Evolutionary conservation across 1,140 invertebrate genomes (phyloP).

Genomic region (Nasonia vitripennis): DNA sequence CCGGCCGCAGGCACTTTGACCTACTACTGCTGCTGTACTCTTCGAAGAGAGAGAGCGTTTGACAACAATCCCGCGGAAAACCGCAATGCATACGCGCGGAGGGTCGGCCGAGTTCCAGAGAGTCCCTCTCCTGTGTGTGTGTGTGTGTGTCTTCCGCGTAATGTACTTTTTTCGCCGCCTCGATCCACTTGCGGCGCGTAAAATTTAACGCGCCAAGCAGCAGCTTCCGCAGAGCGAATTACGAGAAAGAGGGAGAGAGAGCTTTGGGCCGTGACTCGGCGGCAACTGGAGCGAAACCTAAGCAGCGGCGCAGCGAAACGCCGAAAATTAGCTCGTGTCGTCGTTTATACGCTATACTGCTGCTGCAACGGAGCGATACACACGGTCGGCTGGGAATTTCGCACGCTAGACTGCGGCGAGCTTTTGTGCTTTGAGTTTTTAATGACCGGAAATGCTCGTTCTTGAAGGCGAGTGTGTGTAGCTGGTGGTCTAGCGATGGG

Average conservation of each 20-base stretch:
- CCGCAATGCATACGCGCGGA: too few relatives aligned
- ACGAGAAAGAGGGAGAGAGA: background rate
- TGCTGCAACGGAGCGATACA: too few relatives aligned
- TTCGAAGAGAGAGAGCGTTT: slow-evolving; percentile 7
- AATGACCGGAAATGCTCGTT: background rate
- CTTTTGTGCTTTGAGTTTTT: too few relatives aligned
- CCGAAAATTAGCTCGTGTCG: background rate
- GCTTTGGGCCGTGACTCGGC: background rate
- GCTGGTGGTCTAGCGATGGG: too few relatives aligned
- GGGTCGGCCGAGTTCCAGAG: background rate
- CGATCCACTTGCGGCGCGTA: background rate
- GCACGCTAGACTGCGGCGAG: background rate
- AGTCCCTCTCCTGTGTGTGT: background rate
- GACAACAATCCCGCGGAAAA: slow-evolving; percentile 27
- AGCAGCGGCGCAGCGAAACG: background rate
- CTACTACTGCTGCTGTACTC: background rate
- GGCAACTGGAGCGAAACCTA: background rate
- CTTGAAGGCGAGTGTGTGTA: too few relatives aligned
- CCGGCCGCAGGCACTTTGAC: slow-evolving; percentile 4
- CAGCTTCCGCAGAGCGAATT: background rate
- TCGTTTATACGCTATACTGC: background rate
- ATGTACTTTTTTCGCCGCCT: background rate
- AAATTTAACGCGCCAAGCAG: background rate
- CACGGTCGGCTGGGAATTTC: background rate
- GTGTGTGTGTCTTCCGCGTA: background rate